Base-by-base conservation (phyloP, 1,140 invertebrate genomes). In the Sycophaga agraensis region DNA sequence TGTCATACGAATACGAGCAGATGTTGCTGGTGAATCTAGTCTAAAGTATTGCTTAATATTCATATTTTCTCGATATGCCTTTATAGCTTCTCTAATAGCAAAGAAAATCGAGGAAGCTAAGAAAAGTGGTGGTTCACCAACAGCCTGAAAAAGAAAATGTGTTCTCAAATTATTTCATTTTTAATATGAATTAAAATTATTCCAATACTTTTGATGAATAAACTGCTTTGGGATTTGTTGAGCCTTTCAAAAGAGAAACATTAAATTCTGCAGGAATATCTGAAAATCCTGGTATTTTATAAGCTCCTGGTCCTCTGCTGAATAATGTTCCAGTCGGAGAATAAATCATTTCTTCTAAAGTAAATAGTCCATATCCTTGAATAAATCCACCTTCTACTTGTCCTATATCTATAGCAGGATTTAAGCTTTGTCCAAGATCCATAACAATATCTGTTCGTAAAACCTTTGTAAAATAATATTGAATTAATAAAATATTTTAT, bases 351-450 rank as follows among this genome's bases (percentile, higher is more conserved):
- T 97, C 92, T 80, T 98, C 96, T 65, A 98, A 81, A 2, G 92
- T 92, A 70, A 92, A 97, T 39, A 97, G 73, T 4, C 96, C 95
- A 71, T 95, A 93, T 0, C 95, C 95, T 85, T 97, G 96, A 66
- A 92, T 86, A 70, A 96, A 97, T 0, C 84, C 96, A 28, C 96
- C 96, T 83, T 98, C 96, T 22, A 98, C 89, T 82, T 98, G 96
- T 0, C 95, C 96, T 71, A 98, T 92, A 69, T 98, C 96, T 68
- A 97, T 95, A 0, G 94, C 93, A 34, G 94, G 95, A 81, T 98
- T 98, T 28, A 98, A 78, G 80, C 93, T 96, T 59, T 92, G 88
- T 22, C 91, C 91, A 59, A 97, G 84, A 81, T 98, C 95, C 94
- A 97, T 97, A 0, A 97, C 93, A 68, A 98, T 97, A 71, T 97